Percentiles rank a stretch among this genome's conserved stretches.
phyloP scores from a whole-genome alignment of 2,888 invertebrate species.

The Pardosa pseudoannulata region DNA sequence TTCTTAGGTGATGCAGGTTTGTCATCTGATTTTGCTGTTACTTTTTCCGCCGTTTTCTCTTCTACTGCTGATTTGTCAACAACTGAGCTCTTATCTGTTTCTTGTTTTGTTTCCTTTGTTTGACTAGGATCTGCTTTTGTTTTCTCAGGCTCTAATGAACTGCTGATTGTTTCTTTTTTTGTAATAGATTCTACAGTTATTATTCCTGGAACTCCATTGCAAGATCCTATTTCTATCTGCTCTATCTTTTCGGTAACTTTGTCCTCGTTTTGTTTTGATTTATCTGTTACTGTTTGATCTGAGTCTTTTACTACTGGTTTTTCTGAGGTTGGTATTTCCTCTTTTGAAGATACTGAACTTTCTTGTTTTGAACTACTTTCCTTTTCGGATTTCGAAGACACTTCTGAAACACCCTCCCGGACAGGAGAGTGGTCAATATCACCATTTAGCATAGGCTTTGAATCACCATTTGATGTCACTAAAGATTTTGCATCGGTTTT shows the following conservation, averaged over 20 bases:
- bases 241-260: not conserved
- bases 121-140: no score
- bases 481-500: constrained; percentile 38
- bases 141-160: not conserved
- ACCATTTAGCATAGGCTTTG: constrained; percentile 48
- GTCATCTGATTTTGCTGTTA: no score
- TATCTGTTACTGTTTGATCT: not conserved
- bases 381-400: constrained; percentile 8
- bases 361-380: not conserved
- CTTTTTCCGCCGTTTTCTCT: no score
- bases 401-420: not conserved
- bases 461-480: not conserved
- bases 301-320: not conserved
- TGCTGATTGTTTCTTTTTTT: constrained; percentile 34
- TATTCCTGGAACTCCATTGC: constrained; percentile 63
- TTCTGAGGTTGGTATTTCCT: not conserved
- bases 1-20: no score
- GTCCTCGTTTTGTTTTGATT: not conserved
- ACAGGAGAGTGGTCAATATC: constrained; percentile 62
- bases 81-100: no score
- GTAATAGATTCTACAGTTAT: constrained; percentile 61
- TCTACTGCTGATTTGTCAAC: no score
- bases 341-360: not conserved
- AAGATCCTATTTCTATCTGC: constrained; percentile 15
- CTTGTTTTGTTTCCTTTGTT: no score